These are phyloP conservation scores for Pteromalus puparum DNA, from an alignment of 1,140 invertebrate species.

Conservation along the genomic window DNA sequence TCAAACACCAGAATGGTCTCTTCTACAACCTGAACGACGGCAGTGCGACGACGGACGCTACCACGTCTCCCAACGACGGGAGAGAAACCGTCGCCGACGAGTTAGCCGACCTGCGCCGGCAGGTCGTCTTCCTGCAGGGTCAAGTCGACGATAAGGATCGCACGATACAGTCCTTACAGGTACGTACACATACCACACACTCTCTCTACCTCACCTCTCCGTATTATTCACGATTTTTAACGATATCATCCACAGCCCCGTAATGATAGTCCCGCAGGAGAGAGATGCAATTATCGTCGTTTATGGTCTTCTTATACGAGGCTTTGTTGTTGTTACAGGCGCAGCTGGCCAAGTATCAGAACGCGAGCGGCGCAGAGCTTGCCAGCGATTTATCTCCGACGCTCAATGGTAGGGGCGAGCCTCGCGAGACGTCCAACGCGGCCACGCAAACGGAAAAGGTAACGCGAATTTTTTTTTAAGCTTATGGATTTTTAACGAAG, in stretches of 20 bases:
- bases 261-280: neutral
- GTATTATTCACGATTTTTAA: neutral
- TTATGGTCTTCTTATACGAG: neutral
- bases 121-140: slow-evolving; percentile 86
- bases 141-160: slow-evolving; percentile 85
- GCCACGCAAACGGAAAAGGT: slow-evolving; percentile 86
- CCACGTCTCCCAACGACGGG: slow-evolving; percentile 69
- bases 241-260: neutral
- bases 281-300: neutral
- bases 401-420: slow-evolving; percentile 40
- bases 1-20: slow-evolving; percentile 81
- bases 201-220: too few relatives aligned
- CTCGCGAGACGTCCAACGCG: slow-evolving; percentile 77
- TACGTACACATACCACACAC: slow-evolving; percentile 57
- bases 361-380: slow-evolving; percentile 62
- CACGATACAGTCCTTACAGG: slow-evolving; percentile 81
- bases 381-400: slow-evolving; percentile 48
- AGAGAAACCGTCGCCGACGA: slow-evolving; percentile 78
- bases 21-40: slow-evolving; percentile 79
- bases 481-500: neutral
- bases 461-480: slow-evolving; percentile 43
- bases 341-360: slow-evolving; percentile 70
- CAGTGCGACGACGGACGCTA: slow-evolving; percentile 65
- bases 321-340: slow-evolving; percentile 59
- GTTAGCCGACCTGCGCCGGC: slow-evolving; percentile 85